Evolutionary conservation across 2,888 invertebrate species (phyloP).

Genomic region (Ornithoptera alexandrae): DNA sequence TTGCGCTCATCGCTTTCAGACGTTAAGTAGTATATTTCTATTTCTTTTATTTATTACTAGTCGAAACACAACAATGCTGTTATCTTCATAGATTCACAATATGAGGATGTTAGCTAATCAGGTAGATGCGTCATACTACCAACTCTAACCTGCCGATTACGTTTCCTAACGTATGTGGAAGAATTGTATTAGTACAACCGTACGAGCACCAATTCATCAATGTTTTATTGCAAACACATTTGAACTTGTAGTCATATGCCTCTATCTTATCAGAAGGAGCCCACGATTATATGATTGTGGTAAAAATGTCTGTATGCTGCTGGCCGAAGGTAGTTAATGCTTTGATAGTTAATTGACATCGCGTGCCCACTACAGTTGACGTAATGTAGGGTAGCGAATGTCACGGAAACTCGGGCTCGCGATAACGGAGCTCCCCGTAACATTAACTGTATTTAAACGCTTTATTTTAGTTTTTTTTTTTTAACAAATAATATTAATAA

Average conservation of each 20-base stretch:
- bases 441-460: background rate
- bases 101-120: too few species aligned
- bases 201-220: background rate
- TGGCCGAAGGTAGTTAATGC: background rate
- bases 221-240: background rate
- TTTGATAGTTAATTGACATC: conserved; percentile 3
- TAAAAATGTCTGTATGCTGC: background rate
- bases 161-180: too few species aligned
- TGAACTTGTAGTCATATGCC: background rate
- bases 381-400: conserved; percentile 17
- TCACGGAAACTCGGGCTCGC: background rate
- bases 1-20: too few species aligned
- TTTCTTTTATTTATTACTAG: too few species aligned
- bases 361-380: conserved; percentile 16
- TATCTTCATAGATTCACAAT: too few species aligned
- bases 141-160: too few species aligned
- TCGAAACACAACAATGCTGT: background rate
- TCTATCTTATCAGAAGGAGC: background rate
- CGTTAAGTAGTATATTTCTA: too few species aligned
- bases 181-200: too few species aligned
- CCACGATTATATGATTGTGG: background rate
- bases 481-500: background rate
- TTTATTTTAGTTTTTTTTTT: background rate
- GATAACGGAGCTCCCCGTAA: conserved; percentile 19
- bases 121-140: too few species aligned